Base-by-base conservation (phyloP, 2,797 vertebrate species). In the Danio kyathit region DNA sequence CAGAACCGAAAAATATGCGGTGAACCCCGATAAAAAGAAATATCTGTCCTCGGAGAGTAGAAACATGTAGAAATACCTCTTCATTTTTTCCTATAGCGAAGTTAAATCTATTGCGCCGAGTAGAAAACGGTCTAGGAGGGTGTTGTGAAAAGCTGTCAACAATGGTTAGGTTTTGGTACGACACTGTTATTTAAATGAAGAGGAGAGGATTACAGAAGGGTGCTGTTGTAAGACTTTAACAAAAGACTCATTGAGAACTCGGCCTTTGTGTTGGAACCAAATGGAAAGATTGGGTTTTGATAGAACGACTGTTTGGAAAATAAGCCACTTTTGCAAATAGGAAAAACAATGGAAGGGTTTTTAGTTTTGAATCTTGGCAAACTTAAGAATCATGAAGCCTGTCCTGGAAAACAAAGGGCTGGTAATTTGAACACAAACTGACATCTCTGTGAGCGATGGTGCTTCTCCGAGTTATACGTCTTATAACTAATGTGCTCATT, bases 131-230 rank as follows among this genome's bases (percentile, higher is more conserved):
- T 14, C 3, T 16, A 8, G 1, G 54, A 56, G 70, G 16, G 64
- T 74, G 63, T 83, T 74, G 57, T 79, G 71, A 79, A 79, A 83
- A 60, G 63, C 63, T 74, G 70, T 74, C 71, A 59, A 19, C 80
- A 82, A 56, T 6, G 17, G 74, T 71, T 63, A 38, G 65, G 29
- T 76, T 52, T 81, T 10, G 3, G 5, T 79, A 16, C 10, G 16
- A 11, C 21, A 21, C 40, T 77, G 41, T 17, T 40, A 69, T 65
- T 57, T 74, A 64, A 54, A 64, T 65, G 60, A 66, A 40, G 38
- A 57, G 52, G 38, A 38, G 54, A 85, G 71, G 49, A 76, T 82
- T 63, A 61, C 40, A 56, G 43, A 63, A 78, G 51, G 77, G 65
- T 74, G 67, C 80, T 75, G 48, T 17, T 69, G 41, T 60, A 51